Conservation (phyloP, 2,888 invertebrate genomes). For the Melinaea marsaeus region DNA sequence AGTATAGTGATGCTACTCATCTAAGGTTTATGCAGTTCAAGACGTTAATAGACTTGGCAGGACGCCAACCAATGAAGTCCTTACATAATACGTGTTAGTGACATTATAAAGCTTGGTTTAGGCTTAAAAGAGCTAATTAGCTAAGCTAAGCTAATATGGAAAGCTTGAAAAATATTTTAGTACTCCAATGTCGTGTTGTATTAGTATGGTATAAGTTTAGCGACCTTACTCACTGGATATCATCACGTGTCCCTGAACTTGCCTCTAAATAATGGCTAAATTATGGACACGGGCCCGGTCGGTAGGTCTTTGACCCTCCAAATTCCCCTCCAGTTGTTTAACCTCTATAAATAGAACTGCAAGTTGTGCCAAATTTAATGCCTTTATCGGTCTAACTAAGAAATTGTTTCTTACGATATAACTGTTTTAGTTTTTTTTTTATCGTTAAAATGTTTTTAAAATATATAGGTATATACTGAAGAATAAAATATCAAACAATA, state of each 20-base stretch:
- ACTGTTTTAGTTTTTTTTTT: no score
- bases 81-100: conserved; percentile 42
- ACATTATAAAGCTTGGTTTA: conserved; percentile 27
- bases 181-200: no score
- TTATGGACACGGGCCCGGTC: conserved; percentile 56
- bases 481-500: no score
- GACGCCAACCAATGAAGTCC: conserved; percentile 53
- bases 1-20: conserved; percentile 46
- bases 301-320: conserved; percentile 72
- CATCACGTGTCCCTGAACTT: conserved; percentile 53
- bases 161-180: background rate
- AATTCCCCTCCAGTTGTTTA: conserved; percentile 65
- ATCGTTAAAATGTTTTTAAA: no score
- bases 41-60: conserved; percentile 62
- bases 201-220: no score
- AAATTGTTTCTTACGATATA: conserved; percentile 37
- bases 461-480: no score
- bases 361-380: conserved; percentile 51
- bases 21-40: conserved; percentile 45
- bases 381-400: conserved; percentile 21
- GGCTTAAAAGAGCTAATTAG: conserved; percentile 20
- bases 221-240: background rate
- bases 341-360: conserved; percentile 71
- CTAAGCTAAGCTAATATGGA: conserved; percentile 5
- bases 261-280: conserved; percentile 38